A percentile compares a stretch with the other conserved stretches of the same genome.
These are phyloP conservation scores for Rhingia rostrata DNA, from an alignment of 2,888 invertebrate species.

Conservation along the genomic window DNA sequence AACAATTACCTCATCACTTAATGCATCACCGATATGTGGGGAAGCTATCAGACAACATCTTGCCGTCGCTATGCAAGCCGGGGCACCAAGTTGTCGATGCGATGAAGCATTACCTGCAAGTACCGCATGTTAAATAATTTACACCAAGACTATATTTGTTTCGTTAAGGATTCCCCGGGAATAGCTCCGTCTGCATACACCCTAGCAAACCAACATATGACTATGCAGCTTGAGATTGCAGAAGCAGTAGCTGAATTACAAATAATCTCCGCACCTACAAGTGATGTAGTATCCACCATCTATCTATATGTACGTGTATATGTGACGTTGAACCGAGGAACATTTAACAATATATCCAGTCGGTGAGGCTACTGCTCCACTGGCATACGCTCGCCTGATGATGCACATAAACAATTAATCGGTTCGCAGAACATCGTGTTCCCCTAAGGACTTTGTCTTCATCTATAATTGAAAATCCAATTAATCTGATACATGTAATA, in stretches of 20 bases:
- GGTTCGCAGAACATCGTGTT: conserved; percentile 61
- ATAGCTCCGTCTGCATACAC: not conserved
- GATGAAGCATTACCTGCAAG: conserved; percentile 62
- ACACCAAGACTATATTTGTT: conserved; percentile 62
- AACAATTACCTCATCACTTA: too few species aligned
- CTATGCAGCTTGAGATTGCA: conserved; percentile 29
- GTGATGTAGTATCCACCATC: not conserved
- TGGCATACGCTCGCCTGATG: conserved; percentile 50
- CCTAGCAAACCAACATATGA: not conserved
- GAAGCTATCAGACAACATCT: not conserved
- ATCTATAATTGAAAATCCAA: conserved; percentile 74
- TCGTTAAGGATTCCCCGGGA: conserved; percentile 46
- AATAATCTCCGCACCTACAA: conserved; percentile 55
- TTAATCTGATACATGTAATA: conserved; percentile 73
- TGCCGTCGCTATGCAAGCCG: not conserved
- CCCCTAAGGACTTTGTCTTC: conserved; percentile 64
- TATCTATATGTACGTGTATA: not conserved
- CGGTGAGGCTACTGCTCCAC: conserved; percentile 39
- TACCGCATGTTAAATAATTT: conserved; percentile 69
- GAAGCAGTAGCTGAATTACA: conserved; percentile 63
- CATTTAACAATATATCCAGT: conserved; percentile 45
- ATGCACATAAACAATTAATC: conserved; percentile 75
- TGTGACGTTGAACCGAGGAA: conserved; percentile 46
- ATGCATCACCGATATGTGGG: not conserved
- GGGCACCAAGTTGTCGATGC: conserved; percentile 36